Percentiles rank a stretch among this genome's conserved stretches.
Conservation (phyloP, 2,113 vertebrate species). For the Hippotragus niger region DNA sequence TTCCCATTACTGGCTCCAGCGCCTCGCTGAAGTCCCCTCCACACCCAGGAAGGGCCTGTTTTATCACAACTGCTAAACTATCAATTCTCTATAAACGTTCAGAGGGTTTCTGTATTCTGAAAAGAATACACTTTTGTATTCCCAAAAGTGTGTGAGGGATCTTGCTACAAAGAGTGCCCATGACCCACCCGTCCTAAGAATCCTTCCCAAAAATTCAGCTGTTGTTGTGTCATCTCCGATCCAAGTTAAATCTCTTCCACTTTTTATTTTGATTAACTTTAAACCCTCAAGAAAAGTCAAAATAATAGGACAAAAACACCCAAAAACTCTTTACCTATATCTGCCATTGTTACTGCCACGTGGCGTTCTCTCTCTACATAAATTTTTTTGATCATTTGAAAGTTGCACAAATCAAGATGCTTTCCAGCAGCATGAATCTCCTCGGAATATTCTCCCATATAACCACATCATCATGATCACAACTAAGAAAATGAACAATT, state of each 20-base stretch:
- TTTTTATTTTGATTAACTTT: background rate
- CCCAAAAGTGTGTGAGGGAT: background rate
- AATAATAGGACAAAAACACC: background rate
- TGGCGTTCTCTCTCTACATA: background rate
- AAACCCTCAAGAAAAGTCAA: background rate
- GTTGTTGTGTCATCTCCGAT: background rate
- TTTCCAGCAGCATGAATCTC: background rate
- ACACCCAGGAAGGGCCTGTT: conserved; percentile 60
- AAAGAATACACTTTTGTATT: background rate
- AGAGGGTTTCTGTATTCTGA: conserved; percentile 41
- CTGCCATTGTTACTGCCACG: background rate
- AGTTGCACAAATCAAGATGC: background rate
- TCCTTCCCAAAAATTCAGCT: background rate
- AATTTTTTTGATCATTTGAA: background rate
- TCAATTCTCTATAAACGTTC: conserved; percentile 67
- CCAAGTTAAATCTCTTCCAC: background rate
- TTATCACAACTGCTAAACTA: conserved; percentile 72
- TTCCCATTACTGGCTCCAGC: conserved; percentile 73
- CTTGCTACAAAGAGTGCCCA: background rate
- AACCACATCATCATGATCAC: background rate
- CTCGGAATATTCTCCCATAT: background rate
- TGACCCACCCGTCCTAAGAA: background rate
- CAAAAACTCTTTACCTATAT: background rate
- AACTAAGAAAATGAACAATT: background rate
- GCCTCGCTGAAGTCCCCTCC: conserved; percentile 66